Evolutionary conservation across 2,113 vertebrate species (phyloP).

Genomic region (Ciconia boyciana): DNA sequence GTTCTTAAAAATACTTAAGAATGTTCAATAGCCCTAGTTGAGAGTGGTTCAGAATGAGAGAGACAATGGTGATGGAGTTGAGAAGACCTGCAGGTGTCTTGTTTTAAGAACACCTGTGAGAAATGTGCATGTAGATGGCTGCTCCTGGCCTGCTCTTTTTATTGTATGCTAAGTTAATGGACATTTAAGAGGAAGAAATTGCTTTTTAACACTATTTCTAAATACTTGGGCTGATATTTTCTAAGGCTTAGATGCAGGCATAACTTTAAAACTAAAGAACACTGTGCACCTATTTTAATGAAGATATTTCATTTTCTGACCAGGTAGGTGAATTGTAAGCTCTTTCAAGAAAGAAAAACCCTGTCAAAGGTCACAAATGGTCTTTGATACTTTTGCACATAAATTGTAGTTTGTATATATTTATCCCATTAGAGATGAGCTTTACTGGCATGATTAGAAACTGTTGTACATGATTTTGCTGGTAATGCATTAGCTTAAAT

Average conservation of each 20-base stretch:
- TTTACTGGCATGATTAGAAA: not conserved
- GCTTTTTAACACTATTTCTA: not conserved
- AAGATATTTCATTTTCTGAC: not conserved
- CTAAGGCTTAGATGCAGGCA: too few species aligned
- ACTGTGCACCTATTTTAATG: not conserved
- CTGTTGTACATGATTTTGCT: not conserved
- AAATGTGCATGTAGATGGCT: not conserved
- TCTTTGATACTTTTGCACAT: not conserved
- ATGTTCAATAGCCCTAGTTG: not conserved
- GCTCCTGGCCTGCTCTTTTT: not conserved
- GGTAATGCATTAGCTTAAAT: not conserved
- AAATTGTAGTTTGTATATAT: not conserved
- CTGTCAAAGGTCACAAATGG: not conserved
- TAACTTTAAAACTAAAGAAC: not conserved
- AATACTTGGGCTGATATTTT: not conserved
- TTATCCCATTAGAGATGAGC: not conserved
- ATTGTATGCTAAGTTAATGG: not conserved
- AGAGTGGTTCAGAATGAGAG: not conserved
- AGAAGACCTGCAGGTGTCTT: not conserved
- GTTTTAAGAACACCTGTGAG: not conserved
- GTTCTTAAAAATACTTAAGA: not conserved
- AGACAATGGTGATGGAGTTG: not conserved
- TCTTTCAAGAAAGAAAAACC: not conserved
- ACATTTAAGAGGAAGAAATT: not conserved
- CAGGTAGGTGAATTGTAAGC: not conserved